Evolutionary conservation across 2,797 vertebrate species (phyloP).

Genomic region (Anas capensis): DNA sequence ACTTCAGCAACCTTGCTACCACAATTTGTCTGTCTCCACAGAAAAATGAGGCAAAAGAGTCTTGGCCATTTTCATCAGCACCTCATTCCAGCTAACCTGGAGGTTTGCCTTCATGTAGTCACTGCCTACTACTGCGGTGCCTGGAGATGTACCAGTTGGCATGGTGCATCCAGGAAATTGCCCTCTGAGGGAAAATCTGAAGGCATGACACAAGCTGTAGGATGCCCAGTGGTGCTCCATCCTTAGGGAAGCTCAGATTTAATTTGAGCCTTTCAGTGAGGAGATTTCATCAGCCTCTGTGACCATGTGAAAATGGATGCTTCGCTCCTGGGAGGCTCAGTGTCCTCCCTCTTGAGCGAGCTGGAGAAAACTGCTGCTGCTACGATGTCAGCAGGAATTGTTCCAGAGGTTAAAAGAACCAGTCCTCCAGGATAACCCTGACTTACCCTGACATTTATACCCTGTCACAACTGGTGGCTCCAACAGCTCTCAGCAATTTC

Average conservation of each 20-base stretch:
- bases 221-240: not conserved
- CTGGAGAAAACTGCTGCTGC: not conserved
- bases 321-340: not conserved
- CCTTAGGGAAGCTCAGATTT: not conserved
- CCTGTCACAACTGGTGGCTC: not conserved
- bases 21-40: not conserved
- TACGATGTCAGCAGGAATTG: not conserved
- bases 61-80: not conserved
- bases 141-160: not conserved
- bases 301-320: not conserved
- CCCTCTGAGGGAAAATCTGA: not conserved
- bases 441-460: not conserved
- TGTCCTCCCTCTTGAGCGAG: not conserved
- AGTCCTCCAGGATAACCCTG: not conserved
- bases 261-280: not conserved
- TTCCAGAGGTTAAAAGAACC: not conserved
- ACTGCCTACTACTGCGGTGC: not conserved
- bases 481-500: not conserved
- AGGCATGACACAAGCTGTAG: not conserved
- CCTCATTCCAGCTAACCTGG: not conserved
- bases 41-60: not conserved
- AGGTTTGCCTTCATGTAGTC: not conserved
- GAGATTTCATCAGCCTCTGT: not conserved
- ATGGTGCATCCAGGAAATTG: not conserved
- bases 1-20: not conserved